phyloP scores from a whole-genome alignment of 2,888 invertebrate genomes.

The Prosapia bicincta region DNA sequence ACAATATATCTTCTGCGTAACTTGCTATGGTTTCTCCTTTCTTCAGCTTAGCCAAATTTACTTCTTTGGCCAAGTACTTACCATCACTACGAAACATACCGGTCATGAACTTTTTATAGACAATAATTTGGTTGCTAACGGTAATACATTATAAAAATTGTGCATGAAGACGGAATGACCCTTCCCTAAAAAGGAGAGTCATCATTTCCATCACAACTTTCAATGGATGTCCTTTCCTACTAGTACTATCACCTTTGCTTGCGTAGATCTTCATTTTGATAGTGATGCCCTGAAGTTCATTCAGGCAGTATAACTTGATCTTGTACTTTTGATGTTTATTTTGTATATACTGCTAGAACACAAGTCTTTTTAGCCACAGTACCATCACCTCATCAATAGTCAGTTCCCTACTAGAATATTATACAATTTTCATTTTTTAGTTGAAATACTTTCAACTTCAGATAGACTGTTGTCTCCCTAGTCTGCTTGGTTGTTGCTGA shows the following conservation, averaged over 20 bases:
- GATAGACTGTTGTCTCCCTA: background rate
- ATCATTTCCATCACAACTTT: constrained; percentile 19
- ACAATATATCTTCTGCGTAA: too few species aligned
- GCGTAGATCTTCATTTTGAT: background rate
- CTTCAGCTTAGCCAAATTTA: background rate
- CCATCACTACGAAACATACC: constrained; percentile 42
- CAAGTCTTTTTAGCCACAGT: background rate
- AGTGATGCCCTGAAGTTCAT: background rate
- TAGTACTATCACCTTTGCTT: background rate
- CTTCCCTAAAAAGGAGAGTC: background rate
- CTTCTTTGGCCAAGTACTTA: constrained; percentile 9
- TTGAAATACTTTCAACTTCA: background rate
- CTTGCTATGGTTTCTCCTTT: constrained; percentile 16
- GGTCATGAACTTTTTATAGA: constrained; percentile 41
- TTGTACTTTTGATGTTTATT: background rate
- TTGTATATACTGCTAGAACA: background rate
- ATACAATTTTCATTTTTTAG: background rate
- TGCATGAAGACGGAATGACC: constrained; percentile 13
- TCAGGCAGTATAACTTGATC: background rate
- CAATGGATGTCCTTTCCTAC: background rate
- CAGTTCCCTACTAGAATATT: background rate
- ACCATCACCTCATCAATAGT: background rate
- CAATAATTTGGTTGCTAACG: background rate
- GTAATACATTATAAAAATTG: constrained; percentile 6
- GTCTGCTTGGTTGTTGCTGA: background rate